phyloP scores from a whole-genome alignment of 2,113 vertebrate genomes.

The Chaenogobius annularis region DNA sequence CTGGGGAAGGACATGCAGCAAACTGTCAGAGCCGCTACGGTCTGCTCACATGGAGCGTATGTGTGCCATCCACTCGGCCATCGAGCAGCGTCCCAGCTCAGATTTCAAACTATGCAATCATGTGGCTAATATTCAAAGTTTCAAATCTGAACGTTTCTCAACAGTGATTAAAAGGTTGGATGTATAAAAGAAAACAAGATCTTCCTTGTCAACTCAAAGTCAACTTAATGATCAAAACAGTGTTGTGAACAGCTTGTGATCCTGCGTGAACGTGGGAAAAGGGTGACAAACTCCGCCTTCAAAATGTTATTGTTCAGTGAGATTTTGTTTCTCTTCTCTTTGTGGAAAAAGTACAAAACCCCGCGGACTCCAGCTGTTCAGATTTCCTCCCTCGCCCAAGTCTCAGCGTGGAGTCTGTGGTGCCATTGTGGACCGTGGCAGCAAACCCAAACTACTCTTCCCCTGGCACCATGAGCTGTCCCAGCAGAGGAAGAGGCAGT shows the following conservation, averaged over 20 bases:
- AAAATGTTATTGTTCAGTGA: constrained; percentile 50
- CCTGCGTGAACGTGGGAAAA: constrained; percentile 30
- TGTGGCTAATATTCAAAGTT: background rate
- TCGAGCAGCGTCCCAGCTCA: no score
- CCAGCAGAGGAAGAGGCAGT: constrained; percentile 21
- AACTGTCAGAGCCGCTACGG: no score
- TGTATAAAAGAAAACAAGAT: no score
- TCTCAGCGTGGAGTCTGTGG: constrained; percentile 54
- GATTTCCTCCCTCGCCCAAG: constrained; percentile 51
- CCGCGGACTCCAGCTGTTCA: constrained; percentile 45
- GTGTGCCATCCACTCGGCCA: no score
- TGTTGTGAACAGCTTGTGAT: background rate
- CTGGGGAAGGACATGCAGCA: no score
- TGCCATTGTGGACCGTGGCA: constrained; percentile 61
- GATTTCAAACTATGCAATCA: no score
- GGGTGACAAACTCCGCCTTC: constrained; percentile 10
- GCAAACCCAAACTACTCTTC: constrained; percentile 49
- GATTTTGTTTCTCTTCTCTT: constrained; percentile 25
- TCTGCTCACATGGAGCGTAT: no score
- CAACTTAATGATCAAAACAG: constrained; percentile 30
- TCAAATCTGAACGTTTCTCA: background rate
- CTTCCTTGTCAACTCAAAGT: no score
- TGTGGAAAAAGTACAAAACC: constrained; percentile 17
- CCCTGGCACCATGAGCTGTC: constrained; percentile 45
- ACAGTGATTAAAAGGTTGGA: no score